phyloP scores from a whole-genome alignment of 1,140 invertebrate genomes.

The Drosophila willistoni region DNA sequence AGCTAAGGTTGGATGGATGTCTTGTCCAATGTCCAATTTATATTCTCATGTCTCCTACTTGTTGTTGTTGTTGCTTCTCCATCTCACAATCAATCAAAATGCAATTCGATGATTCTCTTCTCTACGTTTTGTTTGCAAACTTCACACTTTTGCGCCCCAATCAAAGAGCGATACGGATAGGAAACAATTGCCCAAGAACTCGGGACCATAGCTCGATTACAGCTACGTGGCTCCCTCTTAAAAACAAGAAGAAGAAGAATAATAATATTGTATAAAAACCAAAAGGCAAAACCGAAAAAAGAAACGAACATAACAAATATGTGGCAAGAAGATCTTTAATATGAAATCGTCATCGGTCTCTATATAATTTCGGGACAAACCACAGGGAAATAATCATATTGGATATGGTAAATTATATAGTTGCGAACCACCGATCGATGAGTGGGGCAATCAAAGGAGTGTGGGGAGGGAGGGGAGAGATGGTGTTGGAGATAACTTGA shows the following conservation, averaged over 20 bases:
- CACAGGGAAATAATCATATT: constrained; percentile 67
- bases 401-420: constrained; percentile 71
- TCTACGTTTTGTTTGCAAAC: constrained; percentile 39
- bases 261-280: not conserved
- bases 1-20: not conserved
- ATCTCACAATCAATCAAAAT: constrained; percentile 6
- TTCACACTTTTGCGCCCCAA: constrained; percentile 75
- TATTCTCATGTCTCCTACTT: constrained; percentile 30
- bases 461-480: constrained; percentile 33
- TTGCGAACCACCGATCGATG: not conserved
- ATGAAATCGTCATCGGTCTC: constrained; percentile 69
- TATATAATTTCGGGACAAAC: constrained; percentile 60
- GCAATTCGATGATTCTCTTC: constrained; percentile 6
- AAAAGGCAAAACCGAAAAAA: constrained; percentile 14
- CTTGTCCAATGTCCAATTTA: not conserved
- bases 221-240: constrained; percentile 43
- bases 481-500: constrained; percentile 71
- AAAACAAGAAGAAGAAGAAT: not conserved
- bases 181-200: not conserved
- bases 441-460: not conserved
- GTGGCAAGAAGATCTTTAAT: constrained; percentile 19
- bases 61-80: constrained; percentile 47
- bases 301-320: constrained; percentile 17
- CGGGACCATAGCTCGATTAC: constrained; percentile 23
- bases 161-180: constrained; percentile 13